Evolutionary conservation across 2,113 vertebrate species (phyloP).

Genomic region (Bubo blakistoni): DNA sequence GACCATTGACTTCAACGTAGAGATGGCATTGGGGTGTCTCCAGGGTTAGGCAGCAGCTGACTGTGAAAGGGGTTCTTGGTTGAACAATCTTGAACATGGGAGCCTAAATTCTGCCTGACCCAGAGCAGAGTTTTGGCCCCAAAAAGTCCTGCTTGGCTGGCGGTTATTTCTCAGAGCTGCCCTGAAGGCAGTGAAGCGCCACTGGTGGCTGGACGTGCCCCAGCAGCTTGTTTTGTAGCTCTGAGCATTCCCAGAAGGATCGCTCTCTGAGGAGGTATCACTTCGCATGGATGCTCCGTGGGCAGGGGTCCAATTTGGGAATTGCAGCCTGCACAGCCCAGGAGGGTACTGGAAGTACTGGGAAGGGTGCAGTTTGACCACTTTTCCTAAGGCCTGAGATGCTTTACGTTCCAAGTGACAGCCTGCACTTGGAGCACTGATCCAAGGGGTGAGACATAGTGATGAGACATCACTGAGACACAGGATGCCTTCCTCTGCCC

Average conservation of each 20-base stretch:
- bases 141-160: neutral
- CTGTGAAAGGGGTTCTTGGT: neutral
- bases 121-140: neutral
- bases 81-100: neutral
- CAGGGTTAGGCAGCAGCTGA: neutral
- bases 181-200: neutral
- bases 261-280: accelerated
- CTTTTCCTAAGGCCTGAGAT: neutral
- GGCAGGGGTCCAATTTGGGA: accelerated
- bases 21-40: neutral
- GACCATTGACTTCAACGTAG: accelerated
- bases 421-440: neutral
- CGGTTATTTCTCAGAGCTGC: neutral
- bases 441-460: neutral
- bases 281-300: accelerated
- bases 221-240: neutral
- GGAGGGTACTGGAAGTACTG: neutral
- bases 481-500: neutral
- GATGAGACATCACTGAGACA: neutral
- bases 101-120: neutral
- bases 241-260: neutral
- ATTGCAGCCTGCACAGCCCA: neutral
- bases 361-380: neutral
- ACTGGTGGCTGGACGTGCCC: neutral
- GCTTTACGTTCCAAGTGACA: neutral